These are phyloP conservation scores for Raphicerus campestris DNA, from an alignment of 2,113 vertebrate genomes.

Conservation along the genomic window DNA sequence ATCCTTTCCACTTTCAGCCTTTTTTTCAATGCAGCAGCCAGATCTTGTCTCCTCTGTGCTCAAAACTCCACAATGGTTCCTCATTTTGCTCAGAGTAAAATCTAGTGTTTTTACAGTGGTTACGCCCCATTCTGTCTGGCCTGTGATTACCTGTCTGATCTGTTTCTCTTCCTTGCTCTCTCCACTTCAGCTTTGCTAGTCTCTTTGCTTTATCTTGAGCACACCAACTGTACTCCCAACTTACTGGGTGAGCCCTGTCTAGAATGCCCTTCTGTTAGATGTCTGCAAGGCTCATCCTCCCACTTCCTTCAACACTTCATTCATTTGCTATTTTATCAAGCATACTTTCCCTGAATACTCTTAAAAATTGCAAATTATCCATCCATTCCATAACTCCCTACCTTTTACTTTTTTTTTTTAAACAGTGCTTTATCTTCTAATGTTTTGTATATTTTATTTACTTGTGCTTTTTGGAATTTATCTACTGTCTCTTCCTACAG, in stretches of 20 bases:
- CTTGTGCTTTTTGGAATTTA: background rate
- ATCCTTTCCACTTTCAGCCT: background rate
- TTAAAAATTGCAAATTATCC: background rate
- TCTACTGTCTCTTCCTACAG: background rate
- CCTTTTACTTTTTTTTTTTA: background rate
- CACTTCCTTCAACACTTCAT: background rate
- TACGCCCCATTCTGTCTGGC: background rate
- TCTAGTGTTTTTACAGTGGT: background rate
- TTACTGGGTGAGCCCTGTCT: background rate
- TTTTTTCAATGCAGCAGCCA: background rate
- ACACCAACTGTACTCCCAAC: background rate
- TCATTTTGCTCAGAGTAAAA: background rate
- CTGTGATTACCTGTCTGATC: background rate
- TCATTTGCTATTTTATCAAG: background rate
- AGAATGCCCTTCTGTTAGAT: background rate
- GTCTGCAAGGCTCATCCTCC: background rate
- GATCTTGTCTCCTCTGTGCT: background rate
- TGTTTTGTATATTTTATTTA: background rate
- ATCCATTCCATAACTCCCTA: background rate
- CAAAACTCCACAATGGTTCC: background rate
- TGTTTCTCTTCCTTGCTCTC: background rate
- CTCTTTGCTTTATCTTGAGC: background rate
- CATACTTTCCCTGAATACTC: background rate
- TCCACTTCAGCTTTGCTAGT: background rate
- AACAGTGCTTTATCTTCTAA: background rate